A percentile compares a stretch with the other conserved stretches of the same genome.
These are phyloP conservation scores for Eretmocerus hayati DNA, from an alignment of 2,888 invertebrate genomes.

Conservation along the genomic window DNA sequence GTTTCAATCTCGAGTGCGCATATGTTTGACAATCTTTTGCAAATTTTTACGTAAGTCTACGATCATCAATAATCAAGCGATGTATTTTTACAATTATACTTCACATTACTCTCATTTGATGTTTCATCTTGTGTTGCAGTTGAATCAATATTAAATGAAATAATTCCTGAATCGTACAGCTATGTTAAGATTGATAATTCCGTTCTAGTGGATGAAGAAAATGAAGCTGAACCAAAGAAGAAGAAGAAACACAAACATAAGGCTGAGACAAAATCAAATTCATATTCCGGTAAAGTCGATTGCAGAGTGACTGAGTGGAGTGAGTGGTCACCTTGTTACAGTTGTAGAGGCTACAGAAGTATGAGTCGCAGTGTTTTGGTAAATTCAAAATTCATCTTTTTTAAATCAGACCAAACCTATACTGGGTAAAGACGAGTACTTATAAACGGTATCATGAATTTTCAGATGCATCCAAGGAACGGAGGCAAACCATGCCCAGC, in stretches of 20 bases:
- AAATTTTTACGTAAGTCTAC: not conserved
- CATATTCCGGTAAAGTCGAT: slow-evolving; percentile 44
- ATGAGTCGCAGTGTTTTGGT: slow-evolving; percentile 40
- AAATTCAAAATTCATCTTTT: not conserved
- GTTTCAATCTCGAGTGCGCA: no score
- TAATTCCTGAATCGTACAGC: no score
- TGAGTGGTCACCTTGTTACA: slow-evolving; percentile 76
- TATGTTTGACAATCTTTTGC: no score
- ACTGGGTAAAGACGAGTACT: no score
- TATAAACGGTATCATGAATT: no score
- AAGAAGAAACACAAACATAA: slow-evolving; percentile 8
- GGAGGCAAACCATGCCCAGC: slow-evolving; percentile 61
- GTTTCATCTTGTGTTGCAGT: no score
- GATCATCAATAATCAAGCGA: no score
- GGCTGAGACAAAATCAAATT: slow-evolving; percentile 7
- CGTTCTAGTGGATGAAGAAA: not conserved
- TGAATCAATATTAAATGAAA: not conserved
- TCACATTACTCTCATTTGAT: no score
- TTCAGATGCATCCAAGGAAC: slow-evolving; percentile 52
- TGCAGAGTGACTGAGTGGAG: slow-evolving; percentile 76
- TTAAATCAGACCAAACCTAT: no score
- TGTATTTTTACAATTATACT: no score
- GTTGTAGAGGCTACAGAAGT: slow-evolving; percentile 57
- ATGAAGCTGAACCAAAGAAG: slow-evolving; percentile 8
- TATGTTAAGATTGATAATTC: no score